These are phyloP conservation scores for Geophilus truncorum DNA, from an alignment of 2,888 invertebrate species.

Conservation along the genomic window DNA sequence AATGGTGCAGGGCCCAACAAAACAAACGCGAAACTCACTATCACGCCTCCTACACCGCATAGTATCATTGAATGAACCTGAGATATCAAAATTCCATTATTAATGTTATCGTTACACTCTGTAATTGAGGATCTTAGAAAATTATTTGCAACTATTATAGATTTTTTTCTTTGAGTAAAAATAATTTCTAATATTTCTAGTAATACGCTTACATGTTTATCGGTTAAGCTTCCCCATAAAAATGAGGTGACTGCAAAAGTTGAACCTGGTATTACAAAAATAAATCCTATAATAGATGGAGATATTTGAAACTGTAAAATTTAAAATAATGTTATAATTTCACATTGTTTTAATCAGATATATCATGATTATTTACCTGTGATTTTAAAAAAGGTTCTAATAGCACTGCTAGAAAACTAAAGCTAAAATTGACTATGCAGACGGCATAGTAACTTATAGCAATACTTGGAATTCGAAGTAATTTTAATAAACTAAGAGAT, in stretches of 20 bases:
- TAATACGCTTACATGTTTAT: constrained; percentile 56
- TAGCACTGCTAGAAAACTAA: constrained; percentile 82
- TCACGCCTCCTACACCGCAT: constrained; percentile 54
- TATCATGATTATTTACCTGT: constrained; percentile 46
- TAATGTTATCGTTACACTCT: too few relatives aligned
- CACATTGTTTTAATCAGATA: not conserved
- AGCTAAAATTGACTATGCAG: constrained; percentile 71
- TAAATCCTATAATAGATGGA: constrained; percentile 65
- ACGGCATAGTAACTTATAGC: constrained; percentile 65
- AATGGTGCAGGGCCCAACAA: constrained; percentile 40
- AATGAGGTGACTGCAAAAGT: constrained; percentile 74
- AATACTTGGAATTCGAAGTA: constrained; percentile 67
- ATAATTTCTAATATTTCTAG: too few relatives aligned
- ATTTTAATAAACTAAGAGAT: constrained; percentile 51
- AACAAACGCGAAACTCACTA: not conserved
- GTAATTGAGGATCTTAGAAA: too few relatives aligned
- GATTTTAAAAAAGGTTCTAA: constrained; percentile 75
- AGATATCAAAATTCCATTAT: too few relatives aligned
- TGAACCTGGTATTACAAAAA: constrained; percentile 79
- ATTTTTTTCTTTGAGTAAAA: too few relatives aligned
- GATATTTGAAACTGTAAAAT: constrained; percentile 41
- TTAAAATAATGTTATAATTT: too few relatives aligned
- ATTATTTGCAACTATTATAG: too few relatives aligned
- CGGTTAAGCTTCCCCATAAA: constrained; percentile 73
- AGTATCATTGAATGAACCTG: not conserved